Evolutionary conservation across 1,140 invertebrate species (phyloP).

Genomic region (Drepana arcuata): DNA sequence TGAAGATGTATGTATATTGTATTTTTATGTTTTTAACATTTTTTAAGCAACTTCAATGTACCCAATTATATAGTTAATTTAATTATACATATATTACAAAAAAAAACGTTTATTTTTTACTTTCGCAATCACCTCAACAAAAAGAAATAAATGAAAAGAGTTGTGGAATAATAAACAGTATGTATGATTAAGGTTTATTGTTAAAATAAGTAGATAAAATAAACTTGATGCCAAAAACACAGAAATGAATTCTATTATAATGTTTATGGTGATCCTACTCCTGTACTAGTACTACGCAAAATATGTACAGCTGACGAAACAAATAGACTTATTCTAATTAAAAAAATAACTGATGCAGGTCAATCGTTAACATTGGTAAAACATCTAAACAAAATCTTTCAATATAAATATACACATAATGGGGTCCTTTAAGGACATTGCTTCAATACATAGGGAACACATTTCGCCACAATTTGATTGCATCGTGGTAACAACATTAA

Average conservation of each 20-base stretch:
- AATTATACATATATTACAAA: too few species aligned
- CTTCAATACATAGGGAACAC: constrained; percentile 35
- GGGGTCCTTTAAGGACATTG: constrained; percentile 33
- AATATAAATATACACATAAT: constrained; percentile 25
- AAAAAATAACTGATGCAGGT: constrained; percentile 51
- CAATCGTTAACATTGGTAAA: constrained; percentile 44
- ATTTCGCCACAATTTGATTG: constrained; percentile 29
- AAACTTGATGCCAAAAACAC: constrained; percentile 69
- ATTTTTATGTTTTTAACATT: too few species aligned
- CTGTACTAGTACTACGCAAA: constrained; percentile 51
- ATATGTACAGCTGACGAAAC: constrained; percentile 64
- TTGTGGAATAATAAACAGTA: too few species aligned
- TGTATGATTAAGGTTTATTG: constrained; percentile 59
- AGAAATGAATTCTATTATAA: constrained; percentile 63
- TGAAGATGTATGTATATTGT: too few species aligned
- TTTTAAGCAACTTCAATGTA: too few species aligned
- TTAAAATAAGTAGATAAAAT: constrained; percentile 73
- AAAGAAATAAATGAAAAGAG: too few species aligned
- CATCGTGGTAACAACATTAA: constrained; percentile 39
- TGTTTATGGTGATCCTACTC: constrained; percentile 56
- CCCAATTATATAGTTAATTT: too few species aligned
- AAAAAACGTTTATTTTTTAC: too few species aligned
- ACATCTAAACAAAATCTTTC: constrained; percentile 22
- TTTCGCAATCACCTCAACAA: too few species aligned
- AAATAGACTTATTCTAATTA: constrained; percentile 37